These are phyloP conservation scores for Malacoctenus gilli DNA, from an alignment of 2,797 vertebrate species.

Conservation along the genomic window DNA sequence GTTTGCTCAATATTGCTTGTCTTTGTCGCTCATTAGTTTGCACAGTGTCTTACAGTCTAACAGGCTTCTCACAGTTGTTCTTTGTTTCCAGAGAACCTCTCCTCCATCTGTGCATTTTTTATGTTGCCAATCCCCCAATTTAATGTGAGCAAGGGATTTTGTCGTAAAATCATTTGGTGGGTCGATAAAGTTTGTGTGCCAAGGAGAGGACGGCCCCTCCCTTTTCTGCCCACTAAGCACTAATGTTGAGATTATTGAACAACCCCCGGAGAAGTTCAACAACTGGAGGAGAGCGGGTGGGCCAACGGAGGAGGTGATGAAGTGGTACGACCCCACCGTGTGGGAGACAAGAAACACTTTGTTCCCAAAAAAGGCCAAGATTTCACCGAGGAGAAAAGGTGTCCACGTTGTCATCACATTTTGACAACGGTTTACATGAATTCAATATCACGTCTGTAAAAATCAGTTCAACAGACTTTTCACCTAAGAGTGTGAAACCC, in stretches of 20 bases:
- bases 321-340: no score
- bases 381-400: no score
- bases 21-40: conserved; percentile 42
- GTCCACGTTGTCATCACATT: no score
- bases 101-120: conserved; percentile 61
- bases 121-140: conserved; percentile 60
- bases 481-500: no score
- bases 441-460: no score
- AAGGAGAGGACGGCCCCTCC: conserved; percentile 46
- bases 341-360: no score
- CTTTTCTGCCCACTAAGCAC: conserved; percentile 76
- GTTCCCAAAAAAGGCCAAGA: no score
- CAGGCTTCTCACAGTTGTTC: conserved; percentile 17
- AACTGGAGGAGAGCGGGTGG: conserved; percentile 1
- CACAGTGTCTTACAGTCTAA: conserved; percentile 2
- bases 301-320: no score
- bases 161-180: conserved; percentile 63
- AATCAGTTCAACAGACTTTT: no score
- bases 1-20: background rate
- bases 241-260: conserved; percentile 76
- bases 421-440: no score
- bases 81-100: conserved; percentile 15
- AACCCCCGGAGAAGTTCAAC: conserved; percentile 59
- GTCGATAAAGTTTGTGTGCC: conserved; percentile 62
- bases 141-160: conserved; percentile 51